These are phyloP conservation scores for Nyctibius bracteatus DNA, from an alignment of 2,113 vertebrate species.

Conservation along the genomic window DNA sequence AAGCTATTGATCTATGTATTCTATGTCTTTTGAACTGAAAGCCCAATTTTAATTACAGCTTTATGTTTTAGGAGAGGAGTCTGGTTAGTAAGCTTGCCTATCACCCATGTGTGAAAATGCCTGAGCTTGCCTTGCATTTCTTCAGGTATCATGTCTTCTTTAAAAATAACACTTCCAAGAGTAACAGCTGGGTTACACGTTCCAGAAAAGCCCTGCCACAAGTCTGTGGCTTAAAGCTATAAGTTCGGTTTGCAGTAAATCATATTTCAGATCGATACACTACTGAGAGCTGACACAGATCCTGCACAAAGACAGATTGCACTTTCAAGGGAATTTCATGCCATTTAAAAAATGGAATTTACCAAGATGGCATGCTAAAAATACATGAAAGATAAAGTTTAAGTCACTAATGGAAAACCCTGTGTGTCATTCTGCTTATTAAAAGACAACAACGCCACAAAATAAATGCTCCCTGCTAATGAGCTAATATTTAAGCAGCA, in stretches of 20 bases:
- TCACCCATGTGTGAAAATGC: not conserved
- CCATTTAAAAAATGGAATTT: slow-evolving; percentile 48
- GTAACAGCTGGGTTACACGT: not conserved
- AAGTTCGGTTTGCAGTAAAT: not conserved
- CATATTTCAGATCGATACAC: not conserved
- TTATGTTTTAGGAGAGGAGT: not conserved
- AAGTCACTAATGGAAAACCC: not conserved
- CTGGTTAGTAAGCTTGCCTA: not conserved
- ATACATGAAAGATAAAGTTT: slow-evolving; percentile 46
- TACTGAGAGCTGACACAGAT: not conserved
- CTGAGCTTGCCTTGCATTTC: not conserved
- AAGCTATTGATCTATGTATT: not conserved
- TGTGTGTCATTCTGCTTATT: slow-evolving; percentile 21
- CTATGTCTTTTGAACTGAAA: not conserved
- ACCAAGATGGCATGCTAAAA: slow-evolving; percentile 43
- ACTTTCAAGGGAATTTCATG: not conserved
- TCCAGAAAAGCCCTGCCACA: not conserved
- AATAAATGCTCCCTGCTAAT: slow-evolving; percentile 26
- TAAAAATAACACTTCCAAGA: not conserved
- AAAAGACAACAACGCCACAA: slow-evolving; percentile 35
- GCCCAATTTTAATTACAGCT: not conserved
- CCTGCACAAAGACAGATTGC: not conserved
- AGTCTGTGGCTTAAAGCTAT: not conserved
- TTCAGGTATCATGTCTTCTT: not conserved
- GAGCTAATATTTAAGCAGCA: slow-evolving; percentile 35